phyloP scores from a whole-genome alignment of 2,888 invertebrate genomes.

The Dasysyrphus tricinctus region DNA sequence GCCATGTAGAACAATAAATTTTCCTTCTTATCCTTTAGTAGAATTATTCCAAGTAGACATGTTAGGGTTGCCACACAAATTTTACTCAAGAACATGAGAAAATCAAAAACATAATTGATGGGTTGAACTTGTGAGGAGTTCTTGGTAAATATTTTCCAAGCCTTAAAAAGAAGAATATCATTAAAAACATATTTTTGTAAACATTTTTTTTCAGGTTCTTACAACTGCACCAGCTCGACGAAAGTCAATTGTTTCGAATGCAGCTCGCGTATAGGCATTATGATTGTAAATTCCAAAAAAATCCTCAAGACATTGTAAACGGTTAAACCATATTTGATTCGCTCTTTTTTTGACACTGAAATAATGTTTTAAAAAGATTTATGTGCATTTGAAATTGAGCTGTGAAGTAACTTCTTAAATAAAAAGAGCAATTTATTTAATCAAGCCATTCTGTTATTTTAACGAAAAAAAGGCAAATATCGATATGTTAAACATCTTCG shows the following conservation, averaged over 20 bases:
- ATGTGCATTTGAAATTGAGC: no score
- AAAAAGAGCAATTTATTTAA: no score
- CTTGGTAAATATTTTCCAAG: conserved; percentile 92
- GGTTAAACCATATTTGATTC: neutral
- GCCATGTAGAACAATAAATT: conserved; percentile 91
- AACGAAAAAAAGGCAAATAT: no score
- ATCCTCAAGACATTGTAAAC: neutral
- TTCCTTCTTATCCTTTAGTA: conserved; percentile 89
- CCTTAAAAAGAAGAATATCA: conserved; percentile 84
- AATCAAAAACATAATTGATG: conserved; percentile 91
- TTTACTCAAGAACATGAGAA: conserved; percentile 95
- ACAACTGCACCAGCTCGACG: conserved; percentile 95
- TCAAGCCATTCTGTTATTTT: no score
- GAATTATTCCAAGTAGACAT: conserved; percentile 90
- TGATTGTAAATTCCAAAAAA: conserved; percentile 93
- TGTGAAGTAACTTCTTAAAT: no score
- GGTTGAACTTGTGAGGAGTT: conserved; percentile 94
- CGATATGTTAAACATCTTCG: no score
- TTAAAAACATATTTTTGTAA: neutral
- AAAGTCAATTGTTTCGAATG: conserved; percentile 95
- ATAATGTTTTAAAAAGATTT: neutral
- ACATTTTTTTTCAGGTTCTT: conserved; percentile 79
- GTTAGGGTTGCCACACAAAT: conserved; percentile 90
- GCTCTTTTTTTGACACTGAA: neutral
- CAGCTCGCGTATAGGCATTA: conserved; percentile 96